Percentiles rank a stretch among this genome's conserved stretches.
These are phyloP conservation scores for Leptinotarsa rubiginosa DNA, from an alignment of 2,888 invertebrate species.

Conservation along the genomic window DNA sequence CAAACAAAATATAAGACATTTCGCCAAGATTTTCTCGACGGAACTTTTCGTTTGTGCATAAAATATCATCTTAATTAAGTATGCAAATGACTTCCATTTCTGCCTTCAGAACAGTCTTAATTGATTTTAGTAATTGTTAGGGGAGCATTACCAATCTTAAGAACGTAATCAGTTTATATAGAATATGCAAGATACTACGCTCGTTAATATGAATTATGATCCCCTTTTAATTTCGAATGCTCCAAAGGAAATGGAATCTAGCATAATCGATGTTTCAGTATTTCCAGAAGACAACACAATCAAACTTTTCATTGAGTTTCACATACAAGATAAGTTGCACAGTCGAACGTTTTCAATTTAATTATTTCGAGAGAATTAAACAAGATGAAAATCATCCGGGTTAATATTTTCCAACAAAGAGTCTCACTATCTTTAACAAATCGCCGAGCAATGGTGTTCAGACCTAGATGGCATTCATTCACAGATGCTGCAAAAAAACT, in stretches of 20 bases:
- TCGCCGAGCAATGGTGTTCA: no score
- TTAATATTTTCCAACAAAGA: no score
- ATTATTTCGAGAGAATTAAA: neutral
- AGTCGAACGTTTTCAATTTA: neutral
- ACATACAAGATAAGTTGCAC: neutral
- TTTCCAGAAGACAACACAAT: neutral
- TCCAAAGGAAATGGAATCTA: neutral
- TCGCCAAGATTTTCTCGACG: neutral
- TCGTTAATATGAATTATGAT: constrained; percentile 16
- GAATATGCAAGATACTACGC: constrained; percentile 22
- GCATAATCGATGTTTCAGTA: constrained; percentile 5
- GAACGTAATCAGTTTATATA: constrained; percentile 21
- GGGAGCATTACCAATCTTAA: constrained; percentile 19
- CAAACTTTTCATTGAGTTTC: neutral
- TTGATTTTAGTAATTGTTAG: constrained; percentile 16
- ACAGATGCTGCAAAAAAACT: no score
- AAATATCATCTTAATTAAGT: constrained; percentile 10
- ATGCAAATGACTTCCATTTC: constrained; percentile 15
- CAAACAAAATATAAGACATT: neutral
- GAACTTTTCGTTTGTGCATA: constrained; percentile 1
- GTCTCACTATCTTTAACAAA: no score
- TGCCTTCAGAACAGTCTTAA: constrained; percentile 8
- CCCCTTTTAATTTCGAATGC: constrained; percentile 3
- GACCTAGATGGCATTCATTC: no score
- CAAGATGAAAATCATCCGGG: neutral